phyloP scores from a whole-genome alignment of 2,888 invertebrate genomes.

The Pilophorus perplexus region DNA sequence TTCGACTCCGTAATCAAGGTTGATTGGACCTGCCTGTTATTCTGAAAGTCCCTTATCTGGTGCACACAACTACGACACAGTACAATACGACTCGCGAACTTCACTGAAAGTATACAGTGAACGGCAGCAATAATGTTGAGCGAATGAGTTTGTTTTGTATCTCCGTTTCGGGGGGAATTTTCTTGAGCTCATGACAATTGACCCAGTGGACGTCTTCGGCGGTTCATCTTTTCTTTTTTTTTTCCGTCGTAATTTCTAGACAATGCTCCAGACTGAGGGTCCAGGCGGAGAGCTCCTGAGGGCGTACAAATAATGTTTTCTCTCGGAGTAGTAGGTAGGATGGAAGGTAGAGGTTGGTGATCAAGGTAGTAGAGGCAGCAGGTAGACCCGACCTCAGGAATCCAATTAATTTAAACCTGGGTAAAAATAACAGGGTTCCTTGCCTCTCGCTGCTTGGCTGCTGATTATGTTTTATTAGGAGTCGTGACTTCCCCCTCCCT shows the following conservation, averaged over 20 bases:
- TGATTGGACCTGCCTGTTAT: no score
- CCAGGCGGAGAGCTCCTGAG: constrained; percentile 7
- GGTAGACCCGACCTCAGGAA: constrained; percentile 49
- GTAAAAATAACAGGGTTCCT: constrained; percentile 54
- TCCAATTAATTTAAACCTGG: constrained; percentile 54
- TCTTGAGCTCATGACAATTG: no score
- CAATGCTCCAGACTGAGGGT: not conserved
- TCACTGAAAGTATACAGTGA: no score
- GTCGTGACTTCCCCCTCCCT: constrained; percentile 47
- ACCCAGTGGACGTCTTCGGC: no score
- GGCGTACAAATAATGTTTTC: constrained; percentile 36
- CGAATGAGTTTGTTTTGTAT: no score
- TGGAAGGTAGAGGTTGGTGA: constrained; percentile 35
- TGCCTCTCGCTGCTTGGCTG: constrained; percentile 45
- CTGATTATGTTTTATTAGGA: constrained; percentile 49
- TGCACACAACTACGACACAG: no score
- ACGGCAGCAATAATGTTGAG: no score
- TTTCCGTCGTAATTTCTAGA: constrained; percentile 12
- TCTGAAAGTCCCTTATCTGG: no score
- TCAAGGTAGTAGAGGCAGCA: constrained; percentile 41
- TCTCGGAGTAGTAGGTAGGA: constrained; percentile 38
- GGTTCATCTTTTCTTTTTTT: no score
- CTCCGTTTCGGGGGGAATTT: no score
- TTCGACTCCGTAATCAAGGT: no score
- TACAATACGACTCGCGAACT: no score